Evolutionary conservation across 2,888 invertebrate species (phyloP).

Genomic region (Ischnura elegans): DNA sequence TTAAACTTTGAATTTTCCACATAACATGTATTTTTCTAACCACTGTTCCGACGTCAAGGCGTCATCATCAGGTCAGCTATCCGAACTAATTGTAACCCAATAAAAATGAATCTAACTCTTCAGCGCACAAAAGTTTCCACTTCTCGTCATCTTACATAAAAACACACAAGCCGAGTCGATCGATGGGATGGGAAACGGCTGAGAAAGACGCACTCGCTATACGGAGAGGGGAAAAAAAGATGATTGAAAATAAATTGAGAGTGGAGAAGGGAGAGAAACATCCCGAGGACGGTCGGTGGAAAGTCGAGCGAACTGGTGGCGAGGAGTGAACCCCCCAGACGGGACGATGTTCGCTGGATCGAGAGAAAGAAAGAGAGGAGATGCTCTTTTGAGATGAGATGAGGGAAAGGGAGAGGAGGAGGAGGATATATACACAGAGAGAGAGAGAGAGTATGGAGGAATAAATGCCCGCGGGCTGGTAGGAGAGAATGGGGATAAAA

Average conservation of each 20-base stretch:
- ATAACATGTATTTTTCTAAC: no score
- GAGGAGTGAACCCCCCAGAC: neutral
- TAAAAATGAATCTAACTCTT: neutral
- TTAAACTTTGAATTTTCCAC: no score
- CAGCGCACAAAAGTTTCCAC: neutral
- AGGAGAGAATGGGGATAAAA: neutral
- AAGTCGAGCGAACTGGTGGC: neutral
- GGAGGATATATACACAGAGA: neutral
- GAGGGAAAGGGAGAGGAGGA: neutral
- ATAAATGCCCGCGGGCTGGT: neutral
- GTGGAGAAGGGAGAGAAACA: neutral
- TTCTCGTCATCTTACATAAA: neutral
- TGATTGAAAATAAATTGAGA: constrained; percentile 11
- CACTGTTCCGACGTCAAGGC: no score
- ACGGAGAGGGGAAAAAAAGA: neutral
- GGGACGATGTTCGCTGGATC: neutral
- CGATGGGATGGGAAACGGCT: neutral
- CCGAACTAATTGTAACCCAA: neutral
- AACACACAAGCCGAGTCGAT: neutral
- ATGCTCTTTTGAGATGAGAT: constrained; percentile 25
- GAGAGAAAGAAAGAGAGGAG: no score
- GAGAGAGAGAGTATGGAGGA: neutral
- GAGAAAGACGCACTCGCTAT: neutral
- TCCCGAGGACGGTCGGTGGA: neutral
- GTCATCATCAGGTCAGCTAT: no score